phyloP scores from a whole-genome alignment of 2,113 vertebrate species.

The Lota lota region DNA sequence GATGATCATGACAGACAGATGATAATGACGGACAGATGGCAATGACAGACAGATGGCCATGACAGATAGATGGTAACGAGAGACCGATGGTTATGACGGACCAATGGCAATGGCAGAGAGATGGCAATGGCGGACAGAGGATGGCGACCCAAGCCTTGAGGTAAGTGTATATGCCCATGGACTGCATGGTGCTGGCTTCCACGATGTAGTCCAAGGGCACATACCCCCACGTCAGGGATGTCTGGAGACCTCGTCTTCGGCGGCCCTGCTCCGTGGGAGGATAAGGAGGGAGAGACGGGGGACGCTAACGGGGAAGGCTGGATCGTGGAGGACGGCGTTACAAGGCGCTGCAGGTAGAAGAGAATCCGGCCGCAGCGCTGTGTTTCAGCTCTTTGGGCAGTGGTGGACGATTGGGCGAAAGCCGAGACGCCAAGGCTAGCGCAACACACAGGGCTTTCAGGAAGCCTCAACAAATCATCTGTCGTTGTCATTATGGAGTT shows the following conservation, averaged over 20 bases:
- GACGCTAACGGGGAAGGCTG: neutral
- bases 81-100: no score
- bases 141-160: slow-evolving; percentile 93
- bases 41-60: no score
- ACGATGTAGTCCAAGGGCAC: slow-evolving; percentile 99
- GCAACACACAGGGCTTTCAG: neutral
- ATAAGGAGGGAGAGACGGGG: slow-evolving; percentile 20
- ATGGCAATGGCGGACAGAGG: no score
- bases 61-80: no score
- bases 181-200: slow-evolving; percentile 99
- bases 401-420: neutral
- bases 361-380: neutral
- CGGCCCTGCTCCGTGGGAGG: slow-evolving; percentile 7
- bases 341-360: neutral
- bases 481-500: slow-evolving; percentile 18
- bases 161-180: slow-evolving; percentile 99
- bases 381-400: neutral
- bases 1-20: no score
- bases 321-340: slow-evolving; percentile 10
- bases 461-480: slow-evolving; percentile 24
- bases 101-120: no score
- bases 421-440: neutral
- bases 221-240: slow-evolving; percentile 98
- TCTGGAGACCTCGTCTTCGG: slow-evolving; percentile 42
- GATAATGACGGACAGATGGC: no score